These are phyloP conservation scores for Camponotus floridanus DNA, from an alignment of 1,140 invertebrate genomes.

Conservation along the genomic window DNA sequence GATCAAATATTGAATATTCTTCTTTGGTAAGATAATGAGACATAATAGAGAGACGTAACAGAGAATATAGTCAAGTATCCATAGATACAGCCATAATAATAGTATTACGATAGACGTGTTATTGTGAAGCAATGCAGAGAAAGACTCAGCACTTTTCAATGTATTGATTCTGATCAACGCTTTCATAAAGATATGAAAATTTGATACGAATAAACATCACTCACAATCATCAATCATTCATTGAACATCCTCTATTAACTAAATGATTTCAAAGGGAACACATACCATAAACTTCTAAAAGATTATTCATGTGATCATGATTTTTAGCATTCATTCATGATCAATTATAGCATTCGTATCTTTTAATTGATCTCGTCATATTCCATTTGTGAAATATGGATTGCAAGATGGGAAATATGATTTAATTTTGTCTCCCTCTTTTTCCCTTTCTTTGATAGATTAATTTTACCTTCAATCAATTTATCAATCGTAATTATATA, in stretches of 20 bases:
- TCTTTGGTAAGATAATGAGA: slow-evolving; percentile 22
- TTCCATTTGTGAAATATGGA: slow-evolving; percentile 13
- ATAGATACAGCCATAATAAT: slow-evolving; percentile 19
- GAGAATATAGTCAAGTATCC: slow-evolving; percentile 24
- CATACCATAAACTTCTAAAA: neutral
- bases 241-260: neutral
- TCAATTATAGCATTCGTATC: neutral
- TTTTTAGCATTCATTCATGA: neutral
- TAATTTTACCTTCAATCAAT: neutral
- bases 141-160: slow-evolving; percentile 35
- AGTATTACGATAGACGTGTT: neutral
- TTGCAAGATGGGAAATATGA: neutral
- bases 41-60: slow-evolving; percentile 1
- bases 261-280: slow-evolving; percentile 3
- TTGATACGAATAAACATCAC: slow-evolving; percentile 8
- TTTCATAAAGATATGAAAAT: neutral
- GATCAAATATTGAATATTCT: slow-evolving; percentile 39
- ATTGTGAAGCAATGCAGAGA: slow-evolving; percentile 15
- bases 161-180: slow-evolving; percentile 2
- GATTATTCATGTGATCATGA: neutral
- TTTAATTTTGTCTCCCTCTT: neutral
- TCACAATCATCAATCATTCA: slow-evolving; percentile 4
- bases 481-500: neutral
- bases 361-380: slow-evolving; percentile 1
- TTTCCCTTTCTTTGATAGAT: too few species aligned